Conservation (phyloP, 2,888 invertebrate species). For the Calliopum simillimum region DNA sequence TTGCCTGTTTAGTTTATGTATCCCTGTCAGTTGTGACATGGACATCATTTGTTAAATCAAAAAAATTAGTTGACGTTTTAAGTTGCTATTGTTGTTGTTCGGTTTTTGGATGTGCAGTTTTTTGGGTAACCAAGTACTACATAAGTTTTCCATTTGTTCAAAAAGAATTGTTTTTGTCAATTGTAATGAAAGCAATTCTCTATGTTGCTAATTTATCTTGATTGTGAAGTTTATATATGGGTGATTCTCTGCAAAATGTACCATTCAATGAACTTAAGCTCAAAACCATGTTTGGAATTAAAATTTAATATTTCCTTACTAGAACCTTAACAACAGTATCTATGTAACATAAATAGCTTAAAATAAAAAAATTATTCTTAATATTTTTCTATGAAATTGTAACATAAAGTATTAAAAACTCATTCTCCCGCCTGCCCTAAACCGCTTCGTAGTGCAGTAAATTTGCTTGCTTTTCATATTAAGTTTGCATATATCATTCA, state of each 20-base stretch:
- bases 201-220: conserved; percentile 17
- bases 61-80: conserved; percentile 21
- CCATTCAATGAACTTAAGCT: too few relatives aligned
- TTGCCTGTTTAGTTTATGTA: conserved; percentile 22
- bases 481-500: too few relatives aligned
- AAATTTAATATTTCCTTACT: neutral
- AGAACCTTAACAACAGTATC: too few relatives aligned
- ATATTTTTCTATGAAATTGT: too few relatives aligned
- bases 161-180: conserved; percentile 3
- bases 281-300: too few relatives aligned
- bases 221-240: conserved; percentile 7
- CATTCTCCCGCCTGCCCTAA: too few relatives aligned
- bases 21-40: conserved; percentile 41
- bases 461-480: too few relatives aligned
- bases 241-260: too few relatives aligned
- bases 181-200: conserved; percentile 22
- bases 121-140: neutral
- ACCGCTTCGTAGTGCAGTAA: too few relatives aligned
- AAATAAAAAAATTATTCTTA: too few relatives aligned
- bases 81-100: conserved; percentile 2
- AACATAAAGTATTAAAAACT: too few relatives aligned
- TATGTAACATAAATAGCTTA: too few relatives aligned
- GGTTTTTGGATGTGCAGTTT: neutral
- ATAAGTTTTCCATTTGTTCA: conserved; percentile 24
- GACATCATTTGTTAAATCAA: conserved; percentile 39